Evolutionary conservation across 2,888 invertebrate species (phyloP).

Genomic region (Psylliodes chrysocephalus): DNA sequence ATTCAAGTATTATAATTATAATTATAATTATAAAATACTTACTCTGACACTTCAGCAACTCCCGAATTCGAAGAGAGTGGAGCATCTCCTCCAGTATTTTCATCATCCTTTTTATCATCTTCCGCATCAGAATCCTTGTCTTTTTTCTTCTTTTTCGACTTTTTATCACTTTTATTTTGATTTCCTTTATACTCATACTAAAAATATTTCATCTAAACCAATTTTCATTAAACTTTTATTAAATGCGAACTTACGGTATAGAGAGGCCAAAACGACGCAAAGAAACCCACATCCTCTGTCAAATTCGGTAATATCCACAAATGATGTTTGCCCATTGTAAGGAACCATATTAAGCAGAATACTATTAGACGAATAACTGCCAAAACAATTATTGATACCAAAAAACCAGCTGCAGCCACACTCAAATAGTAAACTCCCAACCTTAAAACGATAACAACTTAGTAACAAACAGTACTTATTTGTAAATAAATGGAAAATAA

Average conservation of each 20-base stretch:
- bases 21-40: constrained; percentile 12
- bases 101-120: constrained; percentile 52
- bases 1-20: too few species aligned
- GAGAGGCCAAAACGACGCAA: constrained; percentile 97
- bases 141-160: constrained; percentile 78
- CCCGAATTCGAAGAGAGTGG: constrained; percentile 21
- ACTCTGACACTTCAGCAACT: constrained; percentile 35
- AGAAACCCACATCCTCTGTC: constrained; percentile 98
- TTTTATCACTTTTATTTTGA: constrained; percentile 67
- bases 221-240: not conserved
- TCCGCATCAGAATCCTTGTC: constrained; percentile 86
- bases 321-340: constrained; percentile 90
- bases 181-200: constrained; percentile 85
- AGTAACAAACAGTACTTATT: constrained; percentile 18
- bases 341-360: constrained; percentile 90
- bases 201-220: constrained; percentile 50
- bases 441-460: constrained; percentile 64
- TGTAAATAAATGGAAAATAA: constrained; percentile 33
- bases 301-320: constrained; percentile 99
- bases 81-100: constrained; percentile 20
- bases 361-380: constrained; percentile 90
- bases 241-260: constrained; percentile 42
- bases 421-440: constrained; percentile 97
- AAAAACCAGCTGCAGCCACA: constrained; percentile 92
- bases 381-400: constrained; percentile 91